Percentiles rank a stretch among this genome's conserved stretches.
Conservation (phyloP, 2,113 vertebrate species). For the Chitala chitala region DNA sequence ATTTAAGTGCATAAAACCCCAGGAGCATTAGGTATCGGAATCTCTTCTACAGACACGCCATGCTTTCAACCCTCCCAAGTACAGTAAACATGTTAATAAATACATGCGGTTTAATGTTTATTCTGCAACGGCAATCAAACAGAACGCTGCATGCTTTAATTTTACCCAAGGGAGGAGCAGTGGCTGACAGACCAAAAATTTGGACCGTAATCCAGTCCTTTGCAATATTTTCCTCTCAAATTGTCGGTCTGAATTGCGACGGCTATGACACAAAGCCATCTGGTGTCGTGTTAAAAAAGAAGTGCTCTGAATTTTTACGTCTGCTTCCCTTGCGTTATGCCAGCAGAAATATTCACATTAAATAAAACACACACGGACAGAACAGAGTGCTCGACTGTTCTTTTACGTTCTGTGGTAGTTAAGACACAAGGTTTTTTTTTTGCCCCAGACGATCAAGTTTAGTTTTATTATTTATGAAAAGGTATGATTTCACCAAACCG, state of each 20-base stretch:
- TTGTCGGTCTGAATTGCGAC: slow-evolving; percentile 23
- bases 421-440: not conserved
- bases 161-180: slow-evolving; percentile 6
- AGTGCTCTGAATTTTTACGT: not conserved
- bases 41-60: slow-evolving; percentile 42
- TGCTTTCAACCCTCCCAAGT: not conserved
- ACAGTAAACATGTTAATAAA: slow-evolving; percentile 18
- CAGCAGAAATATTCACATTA: slow-evolving; percentile 15
- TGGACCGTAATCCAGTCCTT: slow-evolving; percentile 14
- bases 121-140: slow-evolving; percentile 5
- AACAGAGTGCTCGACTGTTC: not conserved
- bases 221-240: slow-evolving; percentile 22
- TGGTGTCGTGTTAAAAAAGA: slow-evolving; percentile 18
- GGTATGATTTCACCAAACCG: not conserved
- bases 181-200: slow-evolving; percentile 23
- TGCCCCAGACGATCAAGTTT: not conserved
- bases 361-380: not conserved
- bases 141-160: slow-evolving; percentile 16
- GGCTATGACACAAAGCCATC: slow-evolving; percentile 20
- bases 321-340: not conserved
- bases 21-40: not conserved
- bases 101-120: slow-evolving; percentile 26
- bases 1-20: not conserved
- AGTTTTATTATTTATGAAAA: not conserved
- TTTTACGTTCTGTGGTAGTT: not conserved